These are phyloP conservation scores for Eudyptes chrysolophus DNA, from an alignment of 2,113 vertebrate species.

Conservation along the genomic window DNA sequence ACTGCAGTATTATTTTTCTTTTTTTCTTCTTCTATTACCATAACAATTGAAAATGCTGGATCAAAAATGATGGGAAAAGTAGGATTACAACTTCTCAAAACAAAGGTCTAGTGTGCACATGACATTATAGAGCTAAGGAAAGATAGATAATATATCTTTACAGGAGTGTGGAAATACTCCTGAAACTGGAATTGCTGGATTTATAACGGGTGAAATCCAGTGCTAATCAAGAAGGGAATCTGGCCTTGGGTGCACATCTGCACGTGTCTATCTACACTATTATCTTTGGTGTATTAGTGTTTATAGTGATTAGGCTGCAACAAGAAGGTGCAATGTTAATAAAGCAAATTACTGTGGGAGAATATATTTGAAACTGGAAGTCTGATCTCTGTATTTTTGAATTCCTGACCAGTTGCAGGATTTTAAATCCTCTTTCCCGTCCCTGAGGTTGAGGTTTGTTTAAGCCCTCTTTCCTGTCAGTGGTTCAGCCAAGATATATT, in stretches of 20 bases:
- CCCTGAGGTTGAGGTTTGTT: background rate
- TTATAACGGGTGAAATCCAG: background rate
- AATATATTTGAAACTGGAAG: background rate
- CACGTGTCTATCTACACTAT: too few relatives aligned
- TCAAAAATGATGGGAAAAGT: background rate
- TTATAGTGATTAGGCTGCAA: background rate
- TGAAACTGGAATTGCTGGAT: background rate
- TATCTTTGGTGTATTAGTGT: background rate
- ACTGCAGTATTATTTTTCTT: background rate
- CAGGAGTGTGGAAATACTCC: background rate
- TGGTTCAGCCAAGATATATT: background rate
- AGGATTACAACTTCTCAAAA: background rate
- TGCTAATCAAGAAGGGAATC: background rate
- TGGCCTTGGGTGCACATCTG: background rate
- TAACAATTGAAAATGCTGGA: background rate
- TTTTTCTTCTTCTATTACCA: background rate
- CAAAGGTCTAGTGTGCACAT: rapidly evolving
- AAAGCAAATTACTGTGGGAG: background rate
- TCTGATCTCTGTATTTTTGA: background rate
- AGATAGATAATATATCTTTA: background rate
- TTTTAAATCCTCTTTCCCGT: background rate
- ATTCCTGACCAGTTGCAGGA: background rate
- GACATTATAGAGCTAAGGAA: background rate
- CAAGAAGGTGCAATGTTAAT: background rate
- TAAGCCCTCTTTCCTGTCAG: background rate